Base-by-base conservation (phyloP, 92 coral and sea anemone genomes). In the Epizoanthus rinbou region DNA sequence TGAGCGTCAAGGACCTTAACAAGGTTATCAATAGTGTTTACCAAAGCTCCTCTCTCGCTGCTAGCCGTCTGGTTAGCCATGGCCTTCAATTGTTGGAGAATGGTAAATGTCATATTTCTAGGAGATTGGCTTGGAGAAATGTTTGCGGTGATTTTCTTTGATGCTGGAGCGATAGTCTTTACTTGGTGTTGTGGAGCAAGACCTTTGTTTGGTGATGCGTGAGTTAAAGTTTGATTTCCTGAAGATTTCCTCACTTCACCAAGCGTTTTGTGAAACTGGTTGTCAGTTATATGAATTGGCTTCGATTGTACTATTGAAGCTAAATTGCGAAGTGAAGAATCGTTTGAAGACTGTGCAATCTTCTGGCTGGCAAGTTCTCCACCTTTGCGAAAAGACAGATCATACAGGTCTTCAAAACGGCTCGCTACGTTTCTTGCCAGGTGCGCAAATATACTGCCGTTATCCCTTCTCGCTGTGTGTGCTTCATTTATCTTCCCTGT, bases 401-500 rank as follows among this genome's bases (percentile, higher is more conserved):
- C 41, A 63, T 62, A 37, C 63, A 41, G 2, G 24, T 78, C 60
- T 13, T 69, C 69, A 62, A 78, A 78, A 5, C 45, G 41, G 41
- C 24, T 5, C 43, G 19, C 39, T 14, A 62, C 64, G 14, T 76
- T 33, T 53, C 58, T 57, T 60, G 57, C 70, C n/a, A 39, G 33
- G 43, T 78, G 11, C 3, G 39, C 11, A 62, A 62, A 62, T 5
- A 78, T 60, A 60, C 15, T 78, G 5, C 69, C 70, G 21, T 78
- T 78, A 19, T 19, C 41, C 3, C 23, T 19, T 11, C 65, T 23
- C 47, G 31, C 21, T 37, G 4, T 62, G 22, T 43, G 43, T 22
- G 22, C 57, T 45, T 62, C 82, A 25, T 75, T 81, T 7, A 75
- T 15, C 57, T 72, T 75, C 31, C 92, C 92, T 35, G 72, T 43